These are phyloP conservation scores for Drosophila grimshawi DNA, from an alignment of 1,140 invertebrate genomes.

Conservation along the genomic window DNA sequence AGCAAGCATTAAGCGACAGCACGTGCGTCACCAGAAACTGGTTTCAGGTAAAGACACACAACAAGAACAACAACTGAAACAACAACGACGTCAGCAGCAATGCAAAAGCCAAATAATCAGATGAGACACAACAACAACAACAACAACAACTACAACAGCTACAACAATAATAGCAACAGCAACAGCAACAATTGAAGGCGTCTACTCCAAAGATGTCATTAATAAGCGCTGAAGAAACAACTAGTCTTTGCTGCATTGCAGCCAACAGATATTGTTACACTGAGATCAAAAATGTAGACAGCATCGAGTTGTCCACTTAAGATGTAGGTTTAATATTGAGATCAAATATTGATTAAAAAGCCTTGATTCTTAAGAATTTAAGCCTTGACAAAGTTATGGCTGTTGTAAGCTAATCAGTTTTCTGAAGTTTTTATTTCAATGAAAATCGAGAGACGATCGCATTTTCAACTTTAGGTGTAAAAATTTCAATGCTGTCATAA, in stretches of 20 bases:
- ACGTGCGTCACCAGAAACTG: conserved; percentile 50
- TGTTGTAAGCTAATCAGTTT: too few species aligned
- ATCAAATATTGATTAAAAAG: too few species aligned
- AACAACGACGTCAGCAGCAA: conserved; percentile 5
- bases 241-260: background rate
- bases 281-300: too few species aligned
- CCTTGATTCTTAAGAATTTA: too few species aligned
- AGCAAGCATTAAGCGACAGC: conserved; percentile 18
- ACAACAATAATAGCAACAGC: background rate
- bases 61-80: background rate
- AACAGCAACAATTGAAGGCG: background rate
- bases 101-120: conserved; percentile 24
- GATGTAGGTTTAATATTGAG: too few species aligned
- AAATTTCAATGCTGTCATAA: too few species aligned
- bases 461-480: too few species aligned
- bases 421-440: too few species aligned
- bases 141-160: background rate
- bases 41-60: conserved; percentile 30
- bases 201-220: conserved; percentile 10
- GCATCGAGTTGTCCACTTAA: too few species aligned
- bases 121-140: conserved; percentile 8
- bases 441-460: too few species aligned
- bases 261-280: background rate
- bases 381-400: too few species aligned
- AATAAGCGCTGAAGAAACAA: conserved; percentile 4